Conservation (phyloP, 2,797 vertebrate genomes). For the Muraenolepis orangiensis region DNA sequence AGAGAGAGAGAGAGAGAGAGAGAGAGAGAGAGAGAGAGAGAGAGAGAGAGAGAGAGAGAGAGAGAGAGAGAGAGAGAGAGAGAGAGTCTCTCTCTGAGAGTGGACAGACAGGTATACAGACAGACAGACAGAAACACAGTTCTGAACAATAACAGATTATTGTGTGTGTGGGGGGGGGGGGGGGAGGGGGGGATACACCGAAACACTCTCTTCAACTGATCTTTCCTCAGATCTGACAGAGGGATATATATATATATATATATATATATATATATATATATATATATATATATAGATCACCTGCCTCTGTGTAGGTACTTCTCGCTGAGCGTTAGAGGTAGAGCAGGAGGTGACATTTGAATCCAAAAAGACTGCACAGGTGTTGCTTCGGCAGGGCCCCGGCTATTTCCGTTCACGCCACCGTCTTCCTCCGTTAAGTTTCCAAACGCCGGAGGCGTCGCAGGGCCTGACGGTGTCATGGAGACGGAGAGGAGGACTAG, state of each 20-base stretch:
- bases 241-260: background rate
- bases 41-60: constrained; percentile 4
- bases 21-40: constrained; percentile 18
- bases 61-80: constrained; percentile 16
- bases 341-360: background rate
- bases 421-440: constrained; percentile 14
- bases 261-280: too few relatives aligned
- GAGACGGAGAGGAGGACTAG: constrained; percentile 8
- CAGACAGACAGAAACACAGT: constrained; percentile 4
- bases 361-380: background rate
- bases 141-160: background rate
- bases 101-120: constrained; percentile 20
- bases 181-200: background rate
- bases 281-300: background rate
- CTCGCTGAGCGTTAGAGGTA: background rate
- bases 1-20: background rate
- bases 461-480: constrained; percentile 10
- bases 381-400: background rate
- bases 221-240: background rate
- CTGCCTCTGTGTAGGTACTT: background rate
- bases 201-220: background rate
- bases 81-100: background rate
- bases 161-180: too few relatives aligned
- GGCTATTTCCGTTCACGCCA: constrained; percentile 35
- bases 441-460: background rate